Evolutionary conservation across 2,888 invertebrate species (phyloP).

Genomic region (Acrobasis consociella): DNA sequence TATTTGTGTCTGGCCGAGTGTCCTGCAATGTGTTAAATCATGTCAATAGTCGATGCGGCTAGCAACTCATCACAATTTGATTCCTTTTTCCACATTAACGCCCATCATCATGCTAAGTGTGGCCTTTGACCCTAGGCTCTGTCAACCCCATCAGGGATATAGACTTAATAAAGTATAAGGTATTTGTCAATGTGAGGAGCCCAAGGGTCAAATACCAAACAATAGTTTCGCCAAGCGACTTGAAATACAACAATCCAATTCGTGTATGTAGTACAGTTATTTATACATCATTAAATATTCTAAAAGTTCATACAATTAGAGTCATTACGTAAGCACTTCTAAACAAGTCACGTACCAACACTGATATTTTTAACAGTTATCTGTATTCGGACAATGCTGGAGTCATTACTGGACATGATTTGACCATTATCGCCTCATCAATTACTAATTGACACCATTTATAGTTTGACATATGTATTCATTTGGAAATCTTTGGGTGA

Average conservation of each 20-base stretch:
- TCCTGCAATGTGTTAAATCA: no score
- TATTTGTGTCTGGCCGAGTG: no score
- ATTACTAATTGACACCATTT: constrained; percentile 7
- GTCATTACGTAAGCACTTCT: constrained; percentile 5
- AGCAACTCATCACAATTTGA: no score
- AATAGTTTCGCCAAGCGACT: no score
- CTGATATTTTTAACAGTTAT: constrained; percentile 17
- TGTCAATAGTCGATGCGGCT: no score
- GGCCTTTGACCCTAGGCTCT: no score
- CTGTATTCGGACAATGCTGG: not conserved
- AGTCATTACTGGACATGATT: not conserved
- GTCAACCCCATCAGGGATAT: no score
- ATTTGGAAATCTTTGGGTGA: no score
- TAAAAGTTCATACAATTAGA: not conserved
- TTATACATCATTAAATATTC: not conserved
- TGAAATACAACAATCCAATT: not conserved
- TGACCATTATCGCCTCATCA: constrained; percentile 1
- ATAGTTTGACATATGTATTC: not conserved
- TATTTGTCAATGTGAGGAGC: not conserved
- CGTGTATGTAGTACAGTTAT: not conserved
- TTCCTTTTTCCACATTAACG: no score
- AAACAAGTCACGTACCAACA: constrained; percentile 18
- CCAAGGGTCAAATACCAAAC: not conserved
- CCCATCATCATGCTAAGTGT: no score
- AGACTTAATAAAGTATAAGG: no score